A percentile compares a stretch with the other conserved stretches of the same genome.
phyloP scores from a whole-genome alignment of 2,113 vertebrate genomes.

The Pseudorasbora parva region DNA sequence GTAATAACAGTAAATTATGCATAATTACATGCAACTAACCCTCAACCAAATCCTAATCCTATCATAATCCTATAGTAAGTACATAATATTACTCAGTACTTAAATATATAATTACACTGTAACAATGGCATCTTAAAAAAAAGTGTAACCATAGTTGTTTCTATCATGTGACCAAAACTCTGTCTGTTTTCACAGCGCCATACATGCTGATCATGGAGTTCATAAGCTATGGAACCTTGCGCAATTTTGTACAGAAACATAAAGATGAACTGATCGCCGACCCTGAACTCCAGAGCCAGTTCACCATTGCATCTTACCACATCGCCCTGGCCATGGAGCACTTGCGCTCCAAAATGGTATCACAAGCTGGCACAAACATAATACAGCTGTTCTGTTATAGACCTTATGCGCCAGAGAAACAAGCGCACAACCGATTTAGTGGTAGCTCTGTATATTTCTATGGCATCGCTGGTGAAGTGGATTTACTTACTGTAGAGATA shows the following conservation, averaged over 20 bases:
- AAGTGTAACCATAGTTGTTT: not conserved
- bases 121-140: too few relatives aligned
- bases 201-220: slow-evolving; percentile 77
- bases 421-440: too few relatives aligned
- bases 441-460: too few relatives aligned
- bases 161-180: not conserved
- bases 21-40: too few relatives aligned
- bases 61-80: too few relatives aligned
- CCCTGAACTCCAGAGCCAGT: slow-evolving; percentile 70
- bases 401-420: too few relatives aligned
- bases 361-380: not conserved
- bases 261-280: slow-evolving; percentile 60
- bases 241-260: slow-evolving; percentile 74
- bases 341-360: slow-evolving; percentile 75
- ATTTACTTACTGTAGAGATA: too few relatives aligned
- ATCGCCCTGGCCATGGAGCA: slow-evolving; percentile 78
- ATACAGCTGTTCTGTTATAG: not conserved
- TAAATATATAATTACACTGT: too few relatives aligned
- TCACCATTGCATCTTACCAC: slow-evolving; percentile 75
- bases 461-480: too few relatives aligned
- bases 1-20: too few relatives aligned
- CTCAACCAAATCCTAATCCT: too few relatives aligned
- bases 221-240: slow-evolving; percentile 73
- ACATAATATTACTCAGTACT: too few relatives aligned
- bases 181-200: slow-evolving; percentile 67